These are phyloP conservation scores for Perithous albicinctus DNA, from an alignment of 2,888 invertebrate genomes.

Conservation along the genomic window DNA sequence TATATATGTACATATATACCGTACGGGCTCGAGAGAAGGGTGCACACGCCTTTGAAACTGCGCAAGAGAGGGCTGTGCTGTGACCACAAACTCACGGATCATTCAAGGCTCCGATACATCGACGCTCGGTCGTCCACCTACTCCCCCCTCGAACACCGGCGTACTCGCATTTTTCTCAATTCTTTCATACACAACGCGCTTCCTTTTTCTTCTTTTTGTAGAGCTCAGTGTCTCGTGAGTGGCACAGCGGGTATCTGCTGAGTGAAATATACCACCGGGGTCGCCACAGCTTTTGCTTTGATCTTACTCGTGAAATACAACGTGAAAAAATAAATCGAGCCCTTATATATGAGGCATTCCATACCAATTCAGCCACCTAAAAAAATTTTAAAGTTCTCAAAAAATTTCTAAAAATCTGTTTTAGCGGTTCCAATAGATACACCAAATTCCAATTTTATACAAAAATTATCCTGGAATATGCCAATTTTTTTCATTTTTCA, in stretches of 20 bases:
- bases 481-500: no score
- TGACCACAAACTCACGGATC: slow-evolving; percentile 23
- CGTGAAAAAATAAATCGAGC: not conserved
- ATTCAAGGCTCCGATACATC: slow-evolving; percentile 25
- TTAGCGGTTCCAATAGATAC: no score
- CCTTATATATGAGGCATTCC: not conserved
- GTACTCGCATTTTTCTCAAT: slow-evolving; percentile 17
- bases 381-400: no score
- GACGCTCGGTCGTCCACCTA: slow-evolving; percentile 3
- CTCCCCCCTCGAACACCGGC: not conserved
- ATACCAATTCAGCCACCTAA: no score
- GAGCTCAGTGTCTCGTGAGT: slow-evolving; percentile 5
- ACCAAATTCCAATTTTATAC: no score
- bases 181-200: not conserved
- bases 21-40: not conserved
- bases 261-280: slow-evolving; percentile 7
- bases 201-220: not conserved
- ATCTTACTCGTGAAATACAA: slow-evolving; percentile 3
- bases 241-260: not conserved
- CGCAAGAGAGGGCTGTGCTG: not conserved
- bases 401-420: no score
- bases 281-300: slow-evolving; percentile 19
- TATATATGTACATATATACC: no score
- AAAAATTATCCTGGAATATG: no score
- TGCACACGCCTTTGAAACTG: slow-evolving; percentile 11